Evolutionary conservation across 2,888 invertebrate species (phyloP).

Genomic region (Bombyx huttoni): DNA sequence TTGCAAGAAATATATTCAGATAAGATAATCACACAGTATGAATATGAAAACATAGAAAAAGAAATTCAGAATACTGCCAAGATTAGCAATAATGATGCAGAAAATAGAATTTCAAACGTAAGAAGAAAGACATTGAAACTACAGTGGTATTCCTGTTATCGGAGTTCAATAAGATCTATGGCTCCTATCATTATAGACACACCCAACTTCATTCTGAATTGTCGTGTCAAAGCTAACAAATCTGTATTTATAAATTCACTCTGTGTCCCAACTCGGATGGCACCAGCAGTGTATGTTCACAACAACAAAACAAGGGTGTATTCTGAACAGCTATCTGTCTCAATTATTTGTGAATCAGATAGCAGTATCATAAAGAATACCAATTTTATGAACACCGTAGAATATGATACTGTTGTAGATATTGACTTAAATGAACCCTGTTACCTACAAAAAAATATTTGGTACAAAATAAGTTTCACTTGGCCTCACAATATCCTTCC

Average conservation of each 20-base stretch:
- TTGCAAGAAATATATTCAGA: conserved; percentile 41
- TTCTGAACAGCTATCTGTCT: conserved; percentile 49
- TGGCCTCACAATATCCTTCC: conserved; percentile 45
- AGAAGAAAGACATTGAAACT: conserved; percentile 40
- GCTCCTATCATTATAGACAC: conserved; percentile 50
- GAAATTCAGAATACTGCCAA: conserved; percentile 17
- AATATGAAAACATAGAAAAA: conserved; percentile 27
- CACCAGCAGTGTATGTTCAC: conserved; percentile 43
- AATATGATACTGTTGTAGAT: conserved; percentile 54
- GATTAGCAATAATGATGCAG: conserved; percentile 10
- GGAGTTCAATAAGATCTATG: conserved; percentile 47
- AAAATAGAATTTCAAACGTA: conserved; percentile 12
- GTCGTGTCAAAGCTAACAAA: conserved; percentile 50
- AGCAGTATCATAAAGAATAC: conserved; percentile 41
- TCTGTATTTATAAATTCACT: conserved; percentile 59
- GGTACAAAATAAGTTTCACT: conserved; percentile 53
- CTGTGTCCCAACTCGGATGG: conserved; percentile 55
- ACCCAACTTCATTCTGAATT: conserved; percentile 36
- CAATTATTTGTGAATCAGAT: conserved; percentile 41
- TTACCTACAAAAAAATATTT: conserved; percentile 50
- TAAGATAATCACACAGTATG: conserved; percentile 45
- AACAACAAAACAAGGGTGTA: conserved; percentile 41
- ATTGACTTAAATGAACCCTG: conserved; percentile 52
- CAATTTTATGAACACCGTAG: conserved; percentile 45
- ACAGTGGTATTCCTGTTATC: conserved; percentile 50